phyloP scores from a whole-genome alignment of 2,113 vertebrate species.

The Mus musculus region DNA sequence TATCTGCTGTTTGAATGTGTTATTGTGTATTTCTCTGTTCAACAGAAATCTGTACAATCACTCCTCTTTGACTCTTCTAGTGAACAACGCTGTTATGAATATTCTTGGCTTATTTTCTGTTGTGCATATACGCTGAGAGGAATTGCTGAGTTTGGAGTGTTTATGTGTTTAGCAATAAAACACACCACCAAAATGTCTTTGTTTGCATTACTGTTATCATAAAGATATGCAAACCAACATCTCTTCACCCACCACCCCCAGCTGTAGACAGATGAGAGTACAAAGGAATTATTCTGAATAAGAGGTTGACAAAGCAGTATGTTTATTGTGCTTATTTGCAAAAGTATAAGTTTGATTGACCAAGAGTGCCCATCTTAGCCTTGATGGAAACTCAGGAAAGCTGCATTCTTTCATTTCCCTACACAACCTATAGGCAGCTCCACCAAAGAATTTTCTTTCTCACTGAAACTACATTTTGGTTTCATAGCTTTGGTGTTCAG shows the following conservation, averaged over 20 bases:
- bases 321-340: background rate
- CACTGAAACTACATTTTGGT: too few relatives aligned
- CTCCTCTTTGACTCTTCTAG: background rate
- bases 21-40: background rate
- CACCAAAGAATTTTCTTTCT: background rate
- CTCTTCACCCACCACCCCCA: too few relatives aligned
- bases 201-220: background rate
- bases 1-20: background rate
- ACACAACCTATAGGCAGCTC: background rate
- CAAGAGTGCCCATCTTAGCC: background rate
- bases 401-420: background rate
- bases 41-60: background rate
- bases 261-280: background rate
- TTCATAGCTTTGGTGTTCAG: accelerated
- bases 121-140: background rate
- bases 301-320: background rate
- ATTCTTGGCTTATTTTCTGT: background rate
- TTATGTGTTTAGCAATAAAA: background rate
- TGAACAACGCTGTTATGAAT: background rate
- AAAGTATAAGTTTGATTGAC: background rate
- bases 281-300: background rate
- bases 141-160: background rate
- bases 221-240: background rate
- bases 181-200: background rate
- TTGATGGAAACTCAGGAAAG: background rate